A percentile compares a stretch with the other conserved stretches of the same genome.
Conservation (phyloP, 2,797 vertebrate species). For the Danionella dracula region DNA sequence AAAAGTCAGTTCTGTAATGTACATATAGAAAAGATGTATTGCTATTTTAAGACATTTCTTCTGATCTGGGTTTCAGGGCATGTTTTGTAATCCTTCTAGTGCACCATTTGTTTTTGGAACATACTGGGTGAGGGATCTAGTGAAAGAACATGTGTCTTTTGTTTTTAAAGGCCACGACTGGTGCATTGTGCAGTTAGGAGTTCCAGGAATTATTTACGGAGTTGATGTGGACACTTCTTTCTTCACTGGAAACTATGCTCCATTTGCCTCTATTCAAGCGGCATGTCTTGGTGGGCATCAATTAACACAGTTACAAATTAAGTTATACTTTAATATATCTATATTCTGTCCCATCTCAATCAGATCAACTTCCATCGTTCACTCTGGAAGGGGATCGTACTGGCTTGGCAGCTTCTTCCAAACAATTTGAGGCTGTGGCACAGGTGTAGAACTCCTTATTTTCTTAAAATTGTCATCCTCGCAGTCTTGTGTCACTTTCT, state of each 20-base stretch:
- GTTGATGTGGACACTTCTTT: slow-evolving; percentile 74
- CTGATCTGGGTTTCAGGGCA: slow-evolving; percentile 20
- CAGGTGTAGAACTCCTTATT: too few species aligned
- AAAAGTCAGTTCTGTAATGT: slow-evolving; percentile 4
- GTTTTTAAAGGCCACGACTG: slow-evolving; percentile 66
- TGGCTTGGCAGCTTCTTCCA: slow-evolving; percentile 65
- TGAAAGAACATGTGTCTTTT: slow-evolving; percentile 24
- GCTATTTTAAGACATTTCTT: background rate
- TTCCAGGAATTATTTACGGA: slow-evolving; percentile 60
- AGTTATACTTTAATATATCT: background rate
- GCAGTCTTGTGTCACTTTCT: background rate
- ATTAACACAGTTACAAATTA: background rate
- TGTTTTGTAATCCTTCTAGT: slow-evolving; percentile 22
- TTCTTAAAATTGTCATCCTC: slow-evolving; percentile 4
- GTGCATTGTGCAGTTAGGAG: slow-evolving; percentile 70
- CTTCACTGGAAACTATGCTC: slow-evolving; percentile 71
- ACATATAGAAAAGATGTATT: slow-evolving; percentile 4
- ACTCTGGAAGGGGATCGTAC: slow-evolving; percentile 63
- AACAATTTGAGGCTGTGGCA: slow-evolving; percentile 60
- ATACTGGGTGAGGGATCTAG: slow-evolving; percentile 27
- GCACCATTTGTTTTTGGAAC: background rate
- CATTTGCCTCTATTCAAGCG: slow-evolving; percentile 67
- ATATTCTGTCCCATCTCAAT: background rate
- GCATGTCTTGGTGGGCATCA: slow-evolving; percentile 55
- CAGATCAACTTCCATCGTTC: slow-evolving; percentile 58